These are phyloP conservation scores for Drosophila ironensis DNA, from an alignment of 1,140 invertebrate species.

Conservation along the genomic window DNA sequence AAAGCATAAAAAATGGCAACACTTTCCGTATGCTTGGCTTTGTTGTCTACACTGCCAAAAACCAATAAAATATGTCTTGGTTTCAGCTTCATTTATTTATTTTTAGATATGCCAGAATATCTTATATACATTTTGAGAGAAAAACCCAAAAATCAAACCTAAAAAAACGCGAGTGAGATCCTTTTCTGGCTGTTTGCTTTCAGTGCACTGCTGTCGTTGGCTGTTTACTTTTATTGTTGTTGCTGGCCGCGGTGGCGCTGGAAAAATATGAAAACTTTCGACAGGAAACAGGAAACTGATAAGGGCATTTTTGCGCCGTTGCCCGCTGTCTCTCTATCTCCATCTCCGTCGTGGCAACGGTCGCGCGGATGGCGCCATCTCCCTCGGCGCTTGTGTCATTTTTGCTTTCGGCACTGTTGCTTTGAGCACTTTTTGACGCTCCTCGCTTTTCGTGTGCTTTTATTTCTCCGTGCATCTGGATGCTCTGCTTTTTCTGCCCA, in stretches of 20 bases:
- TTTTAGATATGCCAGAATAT: not conserved
- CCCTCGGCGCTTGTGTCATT: slow-evolving; percentile 60
- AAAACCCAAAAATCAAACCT: not conserved
- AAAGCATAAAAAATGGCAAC: slow-evolving; percentile 68
- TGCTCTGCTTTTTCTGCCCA: slow-evolving; percentile 22
- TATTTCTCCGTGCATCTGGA: not conserved
- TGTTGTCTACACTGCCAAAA: slow-evolving; percentile 27
- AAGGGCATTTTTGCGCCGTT: slow-evolving; percentile 78
- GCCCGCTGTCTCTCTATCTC: slow-evolving; percentile 25
- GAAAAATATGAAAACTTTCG: slow-evolving; percentile 82
- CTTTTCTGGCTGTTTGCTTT: not conserved
- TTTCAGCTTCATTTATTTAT: not conserved
- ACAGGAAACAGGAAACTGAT: slow-evolving; percentile 81
- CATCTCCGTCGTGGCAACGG: not conserved
- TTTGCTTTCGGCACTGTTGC: slow-evolving; percentile 64
- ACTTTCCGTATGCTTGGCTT: slow-evolving; percentile 70
- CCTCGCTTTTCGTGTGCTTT: not conserved
- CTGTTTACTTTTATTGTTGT: slow-evolving; percentile 59
- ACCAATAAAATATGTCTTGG: not conserved
- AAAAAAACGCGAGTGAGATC: not conserved
- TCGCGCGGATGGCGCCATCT: not conserved
- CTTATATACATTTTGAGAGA: not conserved
- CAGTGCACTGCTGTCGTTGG: slow-evolving; percentile 30
- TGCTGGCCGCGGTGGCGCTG: slow-evolving; percentile 50
- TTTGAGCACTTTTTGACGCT: slow-evolving; percentile 60